A percentile compares a stretch with the other conserved stretches of the same genome.
Conservation (phyloP, 1,140 invertebrate species). For the Gonioctena quinquepunctata region DNA sequence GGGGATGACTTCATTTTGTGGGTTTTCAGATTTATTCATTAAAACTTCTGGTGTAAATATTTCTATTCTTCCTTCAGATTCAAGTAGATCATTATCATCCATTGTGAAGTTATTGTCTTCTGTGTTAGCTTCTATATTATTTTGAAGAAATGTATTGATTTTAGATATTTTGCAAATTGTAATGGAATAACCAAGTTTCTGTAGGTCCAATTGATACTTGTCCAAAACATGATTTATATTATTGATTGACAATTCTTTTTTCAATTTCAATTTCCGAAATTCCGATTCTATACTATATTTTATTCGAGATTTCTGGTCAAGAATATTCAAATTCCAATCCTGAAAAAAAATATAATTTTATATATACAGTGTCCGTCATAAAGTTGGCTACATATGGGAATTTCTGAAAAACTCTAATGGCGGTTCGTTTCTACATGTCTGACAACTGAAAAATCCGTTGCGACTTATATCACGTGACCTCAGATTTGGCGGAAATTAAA, state of each 20-base stretch:
- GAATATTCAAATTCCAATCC: slow-evolving; percentile 17
- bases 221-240: slow-evolving; percentile 33
- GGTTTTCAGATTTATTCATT: background rate
- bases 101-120: background rate
- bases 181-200: slow-evolving; percentile 11
- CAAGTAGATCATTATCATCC: background rate
- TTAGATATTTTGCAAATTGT: no score
- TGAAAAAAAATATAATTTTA: slow-evolving; percentile 29
- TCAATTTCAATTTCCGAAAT: slow-evolving; percentile 33
- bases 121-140: no score
- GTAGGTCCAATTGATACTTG: slow-evolving; percentile 32
- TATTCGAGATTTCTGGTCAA: slow-evolving; percentile 32
- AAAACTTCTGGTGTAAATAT: background rate
- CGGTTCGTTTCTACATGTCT: no score
- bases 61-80: background rate
- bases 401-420: no score
- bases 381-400: no score
- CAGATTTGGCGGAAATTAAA: no score
- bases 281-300: slow-evolving; percentile 45
- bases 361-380: no score
- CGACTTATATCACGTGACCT: no score
- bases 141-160: no score
- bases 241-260: slow-evolving; percentile 22
- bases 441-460: no score
- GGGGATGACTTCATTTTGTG: background rate